Conservation (phyloP, 2,113 vertebrate genomes). For the Muntiacus reevesi region DNA sequence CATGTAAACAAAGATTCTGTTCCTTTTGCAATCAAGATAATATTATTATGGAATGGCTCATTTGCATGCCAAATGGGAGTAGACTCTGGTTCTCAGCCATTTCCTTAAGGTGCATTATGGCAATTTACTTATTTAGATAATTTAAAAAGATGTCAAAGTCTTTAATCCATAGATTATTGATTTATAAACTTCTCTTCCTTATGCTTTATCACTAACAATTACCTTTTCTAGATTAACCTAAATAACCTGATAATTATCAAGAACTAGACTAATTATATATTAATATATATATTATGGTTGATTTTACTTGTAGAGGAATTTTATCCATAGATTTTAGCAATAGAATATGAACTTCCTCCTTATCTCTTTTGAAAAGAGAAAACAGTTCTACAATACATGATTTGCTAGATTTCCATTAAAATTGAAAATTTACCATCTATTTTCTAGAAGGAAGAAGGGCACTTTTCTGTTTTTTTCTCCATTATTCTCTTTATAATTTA, state of each 20-base stretch:
- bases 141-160: not conserved
- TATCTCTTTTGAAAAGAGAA: not conserved
- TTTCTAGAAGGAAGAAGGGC: not conserved
- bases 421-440: not conserved
- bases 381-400: not conserved
- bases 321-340: not conserved
- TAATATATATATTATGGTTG: not conserved
- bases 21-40: constrained; percentile 40
- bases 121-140: not conserved
- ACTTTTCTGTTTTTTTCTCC: not conserved
- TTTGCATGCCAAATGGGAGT: not conserved
- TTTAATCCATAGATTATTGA: constrained; percentile 7
- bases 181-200: not conserved
- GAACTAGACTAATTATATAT: not conserved
- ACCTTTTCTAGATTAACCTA: not conserved
- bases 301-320: not conserved
- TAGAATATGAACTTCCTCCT: not conserved
- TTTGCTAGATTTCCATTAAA: constrained; percentile 3
- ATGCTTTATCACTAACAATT: not conserved
- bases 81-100: not conserved
- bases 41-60: constrained; percentile 14
- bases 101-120: constrained; percentile 12
- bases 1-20: constrained; percentile 51
- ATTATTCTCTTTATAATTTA: not conserved
- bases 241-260: not conserved